phyloP scores from a whole-genome alignment of 2,888 invertebrate genomes.

The Clanis bilineata region DNA sequence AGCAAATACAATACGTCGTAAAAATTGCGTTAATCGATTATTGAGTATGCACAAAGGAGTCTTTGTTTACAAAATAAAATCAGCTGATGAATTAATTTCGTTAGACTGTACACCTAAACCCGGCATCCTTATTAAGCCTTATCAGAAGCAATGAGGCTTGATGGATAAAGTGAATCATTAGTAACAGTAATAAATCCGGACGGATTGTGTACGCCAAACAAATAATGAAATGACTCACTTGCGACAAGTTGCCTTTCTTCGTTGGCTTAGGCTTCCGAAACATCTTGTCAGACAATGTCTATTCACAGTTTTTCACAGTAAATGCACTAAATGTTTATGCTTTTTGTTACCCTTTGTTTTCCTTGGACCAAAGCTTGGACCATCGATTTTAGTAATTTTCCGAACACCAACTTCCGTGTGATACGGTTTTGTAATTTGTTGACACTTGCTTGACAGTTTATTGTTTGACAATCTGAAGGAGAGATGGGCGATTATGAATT shows the following conservation, averaged over 20 bases:
- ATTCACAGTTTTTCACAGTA: constrained; percentile 15
- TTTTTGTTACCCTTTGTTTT: background rate
- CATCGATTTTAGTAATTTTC: background rate
- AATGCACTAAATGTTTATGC: background rate
- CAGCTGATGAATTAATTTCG: background rate
- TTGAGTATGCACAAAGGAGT: background rate
- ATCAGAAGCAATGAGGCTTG: background rate
- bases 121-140: constrained; percentile 19
- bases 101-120: background rate
- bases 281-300: constrained; percentile 45
- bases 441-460: background rate
- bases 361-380: background rate
- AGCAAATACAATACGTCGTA: too few relatives aligned
- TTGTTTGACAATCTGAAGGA: too few relatives aligned
- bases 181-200: constrained; percentile 9
- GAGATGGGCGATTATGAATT: too few relatives aligned
- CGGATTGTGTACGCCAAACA: constrained; percentile 33
- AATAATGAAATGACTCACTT: constrained; percentile 71
- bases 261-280: constrained; percentile 58
- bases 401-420: background rate
- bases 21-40: too few relatives aligned
- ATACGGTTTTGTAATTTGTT: too few relatives aligned
- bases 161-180: background rate
- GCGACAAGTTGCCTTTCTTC: constrained; percentile 69
- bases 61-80: constrained; percentile 3